A percentile compares a stretch with the other conserved stretches of the same genome.
phyloP scores from a whole-genome alignment of 2,888 invertebrate species.

The Gryllus longicercus region DNA sequence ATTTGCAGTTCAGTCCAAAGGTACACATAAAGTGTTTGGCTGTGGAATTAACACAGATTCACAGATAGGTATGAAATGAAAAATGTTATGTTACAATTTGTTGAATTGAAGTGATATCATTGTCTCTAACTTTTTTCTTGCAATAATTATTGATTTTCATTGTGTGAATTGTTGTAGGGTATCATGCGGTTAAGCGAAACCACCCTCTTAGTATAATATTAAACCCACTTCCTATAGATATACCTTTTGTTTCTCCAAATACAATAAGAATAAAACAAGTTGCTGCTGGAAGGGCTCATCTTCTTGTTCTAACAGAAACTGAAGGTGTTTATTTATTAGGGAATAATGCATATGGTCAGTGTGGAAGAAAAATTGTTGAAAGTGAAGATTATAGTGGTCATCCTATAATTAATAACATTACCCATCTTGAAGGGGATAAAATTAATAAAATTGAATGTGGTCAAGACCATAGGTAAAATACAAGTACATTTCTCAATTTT shows the following conservation, averaged over 20 bases:
- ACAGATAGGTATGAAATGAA: constrained; percentile 67
- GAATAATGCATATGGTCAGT: constrained; percentile 92
- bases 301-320: constrained; percentile 69
- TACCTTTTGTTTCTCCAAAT: constrained; percentile 62
- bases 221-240: constrained; percentile 65
- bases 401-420: constrained; percentile 63
- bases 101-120: background rate
- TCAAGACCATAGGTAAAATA: constrained; percentile 77
- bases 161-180: constrained; percentile 40
- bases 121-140: constrained; percentile 18
- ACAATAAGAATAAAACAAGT: constrained; percentile 55
- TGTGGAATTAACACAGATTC: constrained; percentile 90
- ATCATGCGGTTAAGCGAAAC: constrained; percentile 52
- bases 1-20: constrained; percentile 61
- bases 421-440: constrained; percentile 58
- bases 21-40: constrained; percentile 72
- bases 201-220: constrained; percentile 66
- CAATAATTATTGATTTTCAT: background rate
- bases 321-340: constrained; percentile 82
- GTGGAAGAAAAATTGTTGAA: constrained; percentile 74
- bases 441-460: constrained; percentile 75
- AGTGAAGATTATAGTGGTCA: constrained; percentile 71
- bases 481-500: background rate
- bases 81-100: background rate
- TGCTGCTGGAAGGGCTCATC: constrained; percentile 85